These are phyloP conservation scores for Montipora capitata DNA, from an alignment of 92 coral and sea anemone species.

Conservation along the genomic window DNA sequence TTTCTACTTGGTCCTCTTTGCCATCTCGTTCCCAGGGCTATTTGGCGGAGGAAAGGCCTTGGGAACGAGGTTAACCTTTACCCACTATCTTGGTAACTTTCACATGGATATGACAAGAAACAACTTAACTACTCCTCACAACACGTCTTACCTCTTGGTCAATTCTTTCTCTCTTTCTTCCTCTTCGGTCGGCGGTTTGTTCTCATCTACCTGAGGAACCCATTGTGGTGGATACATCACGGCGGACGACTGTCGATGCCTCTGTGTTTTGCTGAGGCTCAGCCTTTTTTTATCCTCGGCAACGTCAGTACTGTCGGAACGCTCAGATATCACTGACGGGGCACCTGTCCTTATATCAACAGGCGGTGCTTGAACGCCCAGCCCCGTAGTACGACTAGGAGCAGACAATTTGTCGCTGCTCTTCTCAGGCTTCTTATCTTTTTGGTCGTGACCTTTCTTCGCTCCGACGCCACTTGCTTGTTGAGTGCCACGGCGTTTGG, in stretches of 20 bases:
- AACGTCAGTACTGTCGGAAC: constrained; percentile 97
- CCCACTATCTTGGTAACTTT: too few species aligned
- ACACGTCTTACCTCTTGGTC: constrained; percentile 79
- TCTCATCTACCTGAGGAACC: constrained; percentile 72
- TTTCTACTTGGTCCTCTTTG: too few species aligned
- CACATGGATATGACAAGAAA: too few species aligned
- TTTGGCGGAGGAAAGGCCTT: too few species aligned
- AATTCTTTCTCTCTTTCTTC: constrained; percentile 95
- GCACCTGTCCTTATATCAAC: constrained; percentile 90
- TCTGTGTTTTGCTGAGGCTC: constrained; percentile 78
- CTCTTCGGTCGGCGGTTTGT: constrained; percentile 82
- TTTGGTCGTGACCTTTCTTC: constrained; percentile 87
- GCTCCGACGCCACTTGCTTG: constrained; percentile 77
- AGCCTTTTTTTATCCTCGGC: constrained; percentile 88
- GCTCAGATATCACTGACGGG: constrained; percentile 96
- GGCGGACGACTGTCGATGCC: constrained; percentile 90
- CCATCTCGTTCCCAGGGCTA: too few species aligned
- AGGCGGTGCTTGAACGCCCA: constrained; percentile 74
- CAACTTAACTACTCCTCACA: not conserved
- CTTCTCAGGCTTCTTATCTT: constrained; percentile 94
- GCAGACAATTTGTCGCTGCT: constrained; percentile 88
- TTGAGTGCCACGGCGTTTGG: constrained; percentile 88
- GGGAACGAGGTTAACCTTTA: too few species aligned
- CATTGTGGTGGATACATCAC: constrained; percentile 61
- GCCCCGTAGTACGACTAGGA: constrained; percentile 88